Percentiles rank a stretch among this genome's conserved stretches.
Conservation (phyloP, 2,797 vertebrate species). For the Hapalemur alaotrensis region DNA sequence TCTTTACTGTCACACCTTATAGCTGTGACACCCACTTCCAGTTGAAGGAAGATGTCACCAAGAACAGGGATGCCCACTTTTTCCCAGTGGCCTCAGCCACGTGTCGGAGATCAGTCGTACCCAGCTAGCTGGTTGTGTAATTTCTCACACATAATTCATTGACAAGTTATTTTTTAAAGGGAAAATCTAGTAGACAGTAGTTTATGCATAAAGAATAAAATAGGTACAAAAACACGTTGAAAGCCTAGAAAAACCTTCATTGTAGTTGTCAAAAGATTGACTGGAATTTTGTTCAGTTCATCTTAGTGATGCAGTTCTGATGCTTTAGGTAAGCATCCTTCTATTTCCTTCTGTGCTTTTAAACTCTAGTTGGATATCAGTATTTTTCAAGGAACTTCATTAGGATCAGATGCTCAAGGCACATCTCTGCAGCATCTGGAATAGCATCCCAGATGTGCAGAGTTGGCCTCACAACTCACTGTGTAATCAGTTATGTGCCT, state of each 20-base stretch:
- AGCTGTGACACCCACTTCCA: background rate
- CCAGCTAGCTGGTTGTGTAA: accelerated
- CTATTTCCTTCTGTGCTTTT: background rate
- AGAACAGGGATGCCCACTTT: background rate
- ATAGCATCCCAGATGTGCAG: background rate
- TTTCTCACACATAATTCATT: background rate
- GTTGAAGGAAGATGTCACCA: background rate
- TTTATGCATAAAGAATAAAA: no score
- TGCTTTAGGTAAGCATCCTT: background rate
- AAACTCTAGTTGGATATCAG: background rate
- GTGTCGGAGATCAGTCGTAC: background rate
- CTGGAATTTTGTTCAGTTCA: background rate
- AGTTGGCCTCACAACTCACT: background rate
- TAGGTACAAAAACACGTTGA: no score
- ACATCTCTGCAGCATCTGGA: background rate
- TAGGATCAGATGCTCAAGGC: conserved; percentile 4
- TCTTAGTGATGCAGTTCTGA: background rate
- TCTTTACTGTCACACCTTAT: background rate
- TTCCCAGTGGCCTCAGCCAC: background rate
- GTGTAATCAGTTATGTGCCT: background rate
- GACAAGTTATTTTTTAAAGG: background rate
- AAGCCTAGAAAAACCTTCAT: background rate
- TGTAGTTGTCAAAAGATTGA: conserved; percentile 10
- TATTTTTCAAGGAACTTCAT: background rate
- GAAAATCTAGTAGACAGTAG: background rate